Percentiles rank a stretch among this genome's conserved stretches.
Evolutionary conservation across 2,888 invertebrate species (phyloP).

Genomic region (Perizoma flavofasciatum): DNA sequence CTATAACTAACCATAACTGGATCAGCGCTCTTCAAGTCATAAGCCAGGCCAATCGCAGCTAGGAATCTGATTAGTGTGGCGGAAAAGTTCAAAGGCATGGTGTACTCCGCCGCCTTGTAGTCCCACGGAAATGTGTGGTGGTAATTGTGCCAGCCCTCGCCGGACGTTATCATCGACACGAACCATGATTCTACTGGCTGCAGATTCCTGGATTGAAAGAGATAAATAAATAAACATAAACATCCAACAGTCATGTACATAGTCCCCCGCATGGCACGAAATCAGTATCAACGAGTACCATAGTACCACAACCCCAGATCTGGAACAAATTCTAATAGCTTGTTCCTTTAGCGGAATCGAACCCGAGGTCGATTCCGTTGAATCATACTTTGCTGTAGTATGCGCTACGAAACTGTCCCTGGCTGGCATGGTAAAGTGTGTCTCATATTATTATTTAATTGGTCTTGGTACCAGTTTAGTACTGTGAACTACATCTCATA

Average conservation of each 20-base stretch:
- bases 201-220: slow-evolving; percentile 84
- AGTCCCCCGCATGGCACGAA: background rate
- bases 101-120: slow-evolving; percentile 95
- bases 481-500: no score
- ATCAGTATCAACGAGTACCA: background rate
- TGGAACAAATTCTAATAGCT: no score
- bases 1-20: slow-evolving; percentile 60
- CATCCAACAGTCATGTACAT: no score
- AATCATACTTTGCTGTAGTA: no score
- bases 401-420: no score
- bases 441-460: no score
- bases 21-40: slow-evolving; percentile 83
- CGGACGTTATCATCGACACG: slow-evolving; percentile 88
- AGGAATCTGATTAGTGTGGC: slow-evolving; percentile 85
- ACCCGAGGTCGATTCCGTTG: no score
- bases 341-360: no score
- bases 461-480: no score
- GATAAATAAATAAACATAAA: background rate
- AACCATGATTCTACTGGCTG: slow-evolving; percentile 90
- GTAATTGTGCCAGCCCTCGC: slow-evolving; percentile 97
- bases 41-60: slow-evolving; percentile 84
- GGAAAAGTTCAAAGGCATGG: slow-evolving; percentile 85
- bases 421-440: no score
- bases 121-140: slow-evolving; percentile 97
- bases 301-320: no score